Evolutionary conservation across 2,888 invertebrate species (phyloP), one percentile per base, ranked within the genome.

Genomic region (Dasysyrphus albostriatus): DNA sequence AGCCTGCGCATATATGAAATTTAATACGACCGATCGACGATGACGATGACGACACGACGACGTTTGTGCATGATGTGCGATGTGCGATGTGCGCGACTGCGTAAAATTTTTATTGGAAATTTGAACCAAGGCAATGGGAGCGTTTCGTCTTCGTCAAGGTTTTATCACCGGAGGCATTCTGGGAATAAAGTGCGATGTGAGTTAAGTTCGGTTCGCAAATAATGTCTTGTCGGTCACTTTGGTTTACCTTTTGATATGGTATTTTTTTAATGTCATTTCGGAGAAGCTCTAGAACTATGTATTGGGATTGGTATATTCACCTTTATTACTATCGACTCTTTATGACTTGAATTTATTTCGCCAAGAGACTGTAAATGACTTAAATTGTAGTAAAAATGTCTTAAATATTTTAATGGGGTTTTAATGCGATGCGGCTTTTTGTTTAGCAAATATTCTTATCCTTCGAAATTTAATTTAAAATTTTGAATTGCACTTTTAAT

Each of bases 91-190:
- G 74, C 65, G 74, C 69, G 83, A 12, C 59, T 44, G 74, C 73
- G 56, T 49, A 42, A 42, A 70, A 54, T 69, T 59, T 75, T 78
- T 75, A 78, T 78, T 78, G 63, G 78, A 78, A 82, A 77, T 77
- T 56, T 49, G 56, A 85, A 79, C 70, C 70, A 34, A 12, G 16
- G 14, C 24, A 24, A 24, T 1, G 24, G 2, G 34, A 34, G 32
- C 32, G 34, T 67, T 49, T 49, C 67, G 34, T 67, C 67, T 34
- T 49, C 49, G 42, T 67, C 74, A 69, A 34, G 51, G 44, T 67
- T 77, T 85, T 77, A 82, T 24, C 47, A 42, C 73, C 56, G 32
- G 4, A 16, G 34, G 73, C 63, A 74, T 54, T 82, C 82, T 56
- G 61, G 63, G 78, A 82, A 87, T 49, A n/a, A 16, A 56, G 24